Evolutionary conservation across 1,140 invertebrate species (phyloP).

Genomic region (Apis cerana): DNA sequence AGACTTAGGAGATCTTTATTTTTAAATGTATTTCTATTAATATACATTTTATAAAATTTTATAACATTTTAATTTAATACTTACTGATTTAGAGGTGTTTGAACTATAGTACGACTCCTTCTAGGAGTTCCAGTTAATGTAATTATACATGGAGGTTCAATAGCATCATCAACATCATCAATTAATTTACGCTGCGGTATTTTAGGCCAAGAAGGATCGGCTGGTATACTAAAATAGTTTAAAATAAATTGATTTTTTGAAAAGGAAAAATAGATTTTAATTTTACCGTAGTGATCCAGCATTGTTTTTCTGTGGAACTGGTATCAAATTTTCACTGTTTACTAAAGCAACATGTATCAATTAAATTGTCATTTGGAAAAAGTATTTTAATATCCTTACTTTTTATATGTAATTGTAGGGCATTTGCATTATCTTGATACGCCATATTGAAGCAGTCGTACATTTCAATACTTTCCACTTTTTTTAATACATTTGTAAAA

Average conservation of each 20-base stretch:
- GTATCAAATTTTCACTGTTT: slow-evolving; percentile 72
- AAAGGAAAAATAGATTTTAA: slow-evolving; percentile 21
- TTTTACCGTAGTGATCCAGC: slow-evolving; percentile 68
- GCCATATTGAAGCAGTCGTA: slow-evolving; percentile 64
- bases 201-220: slow-evolving; percentile 77
- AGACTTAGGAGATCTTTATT: slow-evolving; percentile 44
- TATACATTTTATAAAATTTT: neutral
- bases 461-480: slow-evolving; percentile 56
- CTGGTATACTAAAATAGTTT: slow-evolving; percentile 68
- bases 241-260: slow-evolving; percentile 29
- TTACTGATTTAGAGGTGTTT: slow-evolving; percentile 59
- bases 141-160: slow-evolving; percentile 70
- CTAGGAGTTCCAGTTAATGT: slow-evolving; percentile 65
- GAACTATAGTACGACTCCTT: slow-evolving; percentile 67
- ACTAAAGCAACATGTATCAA: slow-evolving; percentile 54
- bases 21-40: neutral
- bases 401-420: slow-evolving; percentile 64
- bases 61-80: slow-evolving; percentile 25
- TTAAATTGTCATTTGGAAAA: slow-evolving; percentile 1
- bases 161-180: slow-evolving; percentile 63
- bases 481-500: slow-evolving; percentile 21
- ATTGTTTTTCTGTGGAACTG: slow-evolving; percentile 63
- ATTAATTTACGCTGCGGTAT: slow-evolving; percentile 71
- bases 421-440: slow-evolving; percentile 57
- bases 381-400: slow-evolving; percentile 51